A percentile compares a stretch with the other conserved stretches of the same genome.
Conservation (phyloP, 2,888 invertebrate species). For the Scaptodrosophila latifasciaeformis region DNA sequence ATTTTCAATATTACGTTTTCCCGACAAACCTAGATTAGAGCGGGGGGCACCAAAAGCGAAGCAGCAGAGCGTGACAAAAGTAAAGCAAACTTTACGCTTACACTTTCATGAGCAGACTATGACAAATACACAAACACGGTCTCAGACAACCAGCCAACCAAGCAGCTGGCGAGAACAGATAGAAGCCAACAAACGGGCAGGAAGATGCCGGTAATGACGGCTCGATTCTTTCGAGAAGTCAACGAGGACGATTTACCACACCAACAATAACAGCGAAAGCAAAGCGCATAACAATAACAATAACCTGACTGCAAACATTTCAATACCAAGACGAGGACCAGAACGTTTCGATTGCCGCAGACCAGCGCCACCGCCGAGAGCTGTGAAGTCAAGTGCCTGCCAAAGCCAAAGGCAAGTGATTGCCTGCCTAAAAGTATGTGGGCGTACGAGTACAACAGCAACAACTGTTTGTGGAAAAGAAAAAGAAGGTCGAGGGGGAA, state of each 20-base stretch:
- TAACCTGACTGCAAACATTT: slow-evolving; percentile 66
- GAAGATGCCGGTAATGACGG: no score
- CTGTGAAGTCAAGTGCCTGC: slow-evolving; percentile 52
- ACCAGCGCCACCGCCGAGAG: slow-evolving; percentile 16
- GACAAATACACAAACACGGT: no score
- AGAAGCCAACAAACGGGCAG: no score
- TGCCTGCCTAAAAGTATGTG: slow-evolving; percentile 11
- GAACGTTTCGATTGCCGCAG: slow-evolving; percentile 57
- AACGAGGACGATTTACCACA: slow-evolving; percentile 53
- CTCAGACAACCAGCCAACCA: not conserved
- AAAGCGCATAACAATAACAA: slow-evolving; percentile 66
- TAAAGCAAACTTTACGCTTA: slow-evolving; percentile 63
- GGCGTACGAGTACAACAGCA: slow-evolving; percentile 15
- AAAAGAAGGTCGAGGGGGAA: slow-evolving; percentile 13
- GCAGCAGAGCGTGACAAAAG: slow-evolving; percentile 65
- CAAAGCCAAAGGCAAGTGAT: no score
- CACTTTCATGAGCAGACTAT: slow-evolving; percentile 61
- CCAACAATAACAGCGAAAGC: slow-evolving; percentile 35
- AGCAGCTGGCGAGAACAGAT: not conserved
- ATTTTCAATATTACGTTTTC: slow-evolving; percentile 63
- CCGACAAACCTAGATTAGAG: not conserved
- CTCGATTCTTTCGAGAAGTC: slow-evolving; percentile 5
- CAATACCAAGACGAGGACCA: slow-evolving; percentile 61
- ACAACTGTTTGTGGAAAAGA: slow-evolving; percentile 11
- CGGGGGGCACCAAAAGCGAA: not conserved